Percentiles rank a stretch among this genome's conserved stretches.
Conservation (phyloP, 2,113 vertebrate genomes). For the Onychostruthus taczanowskii region DNA sequence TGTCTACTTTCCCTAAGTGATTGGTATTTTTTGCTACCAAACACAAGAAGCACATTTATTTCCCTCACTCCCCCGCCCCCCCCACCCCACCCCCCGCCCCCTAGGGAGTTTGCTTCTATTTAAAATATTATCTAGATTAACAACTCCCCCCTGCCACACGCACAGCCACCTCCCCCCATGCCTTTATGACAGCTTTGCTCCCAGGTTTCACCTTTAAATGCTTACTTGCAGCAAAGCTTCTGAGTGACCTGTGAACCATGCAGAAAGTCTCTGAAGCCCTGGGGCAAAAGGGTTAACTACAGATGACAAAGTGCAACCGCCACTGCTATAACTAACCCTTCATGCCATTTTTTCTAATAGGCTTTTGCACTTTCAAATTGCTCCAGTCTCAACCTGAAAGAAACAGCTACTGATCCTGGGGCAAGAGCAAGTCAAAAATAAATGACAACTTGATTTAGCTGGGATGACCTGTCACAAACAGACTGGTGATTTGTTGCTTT, state of each 20-base stretch:
- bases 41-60: not conserved
- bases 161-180: not conserved
- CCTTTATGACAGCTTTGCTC: not conserved
- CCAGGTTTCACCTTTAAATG: constrained; percentile 17
- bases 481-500: constrained; percentile 64
- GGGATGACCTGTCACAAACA: constrained; percentile 58
- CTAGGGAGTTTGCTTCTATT: not conserved
- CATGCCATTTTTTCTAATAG: constrained; percentile 65
- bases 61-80: fast-evolving
- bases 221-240: not conserved
- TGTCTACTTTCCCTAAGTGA: not conserved
- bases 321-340: constrained; percentile 62
- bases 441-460: constrained; percentile 72
- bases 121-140: not conserved
- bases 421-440: constrained; percentile 65
- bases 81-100: fast-evolving
- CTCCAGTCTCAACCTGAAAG: constrained; percentile 52
- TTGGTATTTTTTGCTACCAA: not conserved
- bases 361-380: constrained; percentile 66
- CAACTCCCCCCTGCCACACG: not conserved
- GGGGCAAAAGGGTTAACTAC: constrained; percentile 58
- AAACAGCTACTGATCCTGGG: constrained; percentile 57
- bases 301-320: constrained; percentile 58
- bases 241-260: constrained; percentile 35
- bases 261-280: constrained; percentile 24